Evolutionary conservation across 2,797 vertebrate genomes (phyloP).

Genomic region (Epinephelus awoara): DNA sequence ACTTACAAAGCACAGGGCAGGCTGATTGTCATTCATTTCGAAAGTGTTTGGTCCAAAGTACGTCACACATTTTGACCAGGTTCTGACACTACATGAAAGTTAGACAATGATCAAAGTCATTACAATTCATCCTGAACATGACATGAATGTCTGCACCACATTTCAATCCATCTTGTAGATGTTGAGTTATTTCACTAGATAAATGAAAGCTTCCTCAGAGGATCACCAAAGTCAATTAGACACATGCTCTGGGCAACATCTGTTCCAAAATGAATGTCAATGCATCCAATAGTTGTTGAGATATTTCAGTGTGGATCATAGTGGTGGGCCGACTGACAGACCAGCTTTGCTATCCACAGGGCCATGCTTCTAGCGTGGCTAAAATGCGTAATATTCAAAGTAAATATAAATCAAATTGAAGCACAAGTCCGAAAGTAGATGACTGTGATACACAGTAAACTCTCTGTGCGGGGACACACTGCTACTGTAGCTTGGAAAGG

Average conservation of each 20-base stretch:
- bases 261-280: no score
- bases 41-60: no score
- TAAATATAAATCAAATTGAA: not conserved
- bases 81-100: not conserved
- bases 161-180: not conserved
- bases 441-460: not conserved
- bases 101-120: no score
- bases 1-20: no score
- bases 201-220: not conserved
- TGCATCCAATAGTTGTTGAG: not conserved
- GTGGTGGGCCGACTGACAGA: not conserved
- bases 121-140: no score
- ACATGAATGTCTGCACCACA: not conserved
- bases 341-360: not conserved
- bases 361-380: not conserved
- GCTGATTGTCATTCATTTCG: no score
- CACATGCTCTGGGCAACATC: not conserved
- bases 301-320: not conserved
- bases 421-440: not conserved
- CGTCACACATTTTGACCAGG: not conserved
- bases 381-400: not conserved
- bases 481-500: constrained; percentile 21
- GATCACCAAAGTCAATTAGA: constrained; percentile 1
- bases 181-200: not conserved
- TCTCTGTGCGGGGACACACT: constrained; percentile 11